Conservation (phyloP, 2,888 invertebrate genomes). For the Stenichneumon culpator region DNA sequence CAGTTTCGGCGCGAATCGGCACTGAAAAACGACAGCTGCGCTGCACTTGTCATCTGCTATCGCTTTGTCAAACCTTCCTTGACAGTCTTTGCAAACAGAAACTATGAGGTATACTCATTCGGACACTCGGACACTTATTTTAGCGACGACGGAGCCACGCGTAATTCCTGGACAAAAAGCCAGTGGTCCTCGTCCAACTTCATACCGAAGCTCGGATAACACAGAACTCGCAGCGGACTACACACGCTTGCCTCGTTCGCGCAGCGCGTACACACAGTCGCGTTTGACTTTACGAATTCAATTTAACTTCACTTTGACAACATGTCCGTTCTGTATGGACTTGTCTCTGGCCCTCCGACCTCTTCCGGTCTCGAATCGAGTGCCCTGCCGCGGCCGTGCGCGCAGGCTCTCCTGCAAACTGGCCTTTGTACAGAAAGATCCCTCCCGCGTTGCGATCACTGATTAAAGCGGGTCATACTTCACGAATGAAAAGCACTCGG, state of each 20-base stretch:
- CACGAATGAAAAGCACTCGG: neutral
- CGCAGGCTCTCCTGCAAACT: neutral
- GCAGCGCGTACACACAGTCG: slow-evolving; percentile 17
- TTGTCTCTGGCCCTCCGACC: slow-evolving; percentile 30
- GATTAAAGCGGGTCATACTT: slow-evolving; percentile 3
- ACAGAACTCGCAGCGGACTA: neutral
- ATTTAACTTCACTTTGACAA: slow-evolving; percentile 60
- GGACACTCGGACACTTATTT: neutral
- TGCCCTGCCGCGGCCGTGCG: neutral
- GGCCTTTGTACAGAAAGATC: slow-evolving; percentile 19
- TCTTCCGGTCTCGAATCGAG: slow-evolving; percentile 27
- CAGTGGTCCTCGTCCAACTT: neutral
- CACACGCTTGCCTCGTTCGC: slow-evolving; percentile 1
- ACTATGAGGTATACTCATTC: neutral
- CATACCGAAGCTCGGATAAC: neutral
- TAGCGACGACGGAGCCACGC: neutral
- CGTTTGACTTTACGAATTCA: slow-evolving; percentile 63
- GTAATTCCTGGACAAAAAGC: neutral
- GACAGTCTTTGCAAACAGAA: neutral
- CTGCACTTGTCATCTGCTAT: no score
- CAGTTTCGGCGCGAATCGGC: neutral
- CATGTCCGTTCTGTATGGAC: slow-evolving; percentile 44
- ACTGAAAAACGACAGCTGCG: neutral
- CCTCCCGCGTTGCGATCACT: slow-evolving; percentile 8
- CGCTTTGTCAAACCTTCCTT: neutral